Conservation (phyloP, 2,797 vertebrate genomes). For the Mormyrus proboscirostris region DNA sequence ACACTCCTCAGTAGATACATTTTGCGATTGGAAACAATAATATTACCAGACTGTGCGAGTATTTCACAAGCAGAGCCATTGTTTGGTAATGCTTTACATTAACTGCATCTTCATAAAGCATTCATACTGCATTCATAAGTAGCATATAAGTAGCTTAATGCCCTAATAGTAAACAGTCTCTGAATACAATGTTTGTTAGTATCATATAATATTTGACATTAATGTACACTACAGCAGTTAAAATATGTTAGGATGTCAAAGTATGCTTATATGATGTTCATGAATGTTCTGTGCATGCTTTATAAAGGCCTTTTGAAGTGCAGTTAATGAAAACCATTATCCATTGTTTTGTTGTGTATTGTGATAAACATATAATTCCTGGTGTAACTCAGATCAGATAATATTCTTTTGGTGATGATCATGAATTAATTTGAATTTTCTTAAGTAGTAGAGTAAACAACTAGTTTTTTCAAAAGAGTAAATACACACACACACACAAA, state of each 20-base stretch:
- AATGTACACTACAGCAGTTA: neutral
- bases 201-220: neutral
- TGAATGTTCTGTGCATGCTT: neutral
- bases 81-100: neutral
- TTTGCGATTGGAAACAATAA: neutral
- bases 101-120: neutral
- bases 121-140: neutral
- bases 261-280: neutral
- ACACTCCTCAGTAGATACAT: neutral
- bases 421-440: slow-evolving; percentile 46
- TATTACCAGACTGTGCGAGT: neutral
- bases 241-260: neutral
- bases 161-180: neutral
- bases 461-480: neutral
- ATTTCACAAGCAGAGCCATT: neutral
- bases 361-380: neutral
- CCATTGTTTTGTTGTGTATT: neutral
- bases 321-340: neutral
- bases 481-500: neutral
- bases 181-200: neutral
- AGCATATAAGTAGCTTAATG: neutral
- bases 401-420: slow-evolving; percentile 53
- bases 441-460: neutral
- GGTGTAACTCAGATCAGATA: slow-evolving; percentile 34
- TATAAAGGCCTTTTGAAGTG: neutral